Conservation (phyloP, 1,140 invertebrate genomes). For the Saccostrea cuccullata region DNA sequence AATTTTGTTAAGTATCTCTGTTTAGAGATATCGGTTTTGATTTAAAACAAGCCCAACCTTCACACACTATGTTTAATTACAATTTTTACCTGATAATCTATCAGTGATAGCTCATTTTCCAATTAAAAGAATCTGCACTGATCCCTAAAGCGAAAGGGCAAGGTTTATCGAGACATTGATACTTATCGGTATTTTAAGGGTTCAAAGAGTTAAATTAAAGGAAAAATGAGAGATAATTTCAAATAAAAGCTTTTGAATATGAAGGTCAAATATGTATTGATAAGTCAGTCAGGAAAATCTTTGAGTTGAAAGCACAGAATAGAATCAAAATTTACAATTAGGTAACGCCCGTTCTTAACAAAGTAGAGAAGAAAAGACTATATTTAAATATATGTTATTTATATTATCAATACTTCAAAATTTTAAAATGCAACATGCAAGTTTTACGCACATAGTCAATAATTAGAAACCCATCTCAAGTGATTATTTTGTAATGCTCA, state of each 20-base stretch:
- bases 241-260: background rate
- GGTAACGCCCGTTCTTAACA: background rate
- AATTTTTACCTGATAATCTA: background rate
- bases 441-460: too few relatives aligned
- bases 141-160: background rate
- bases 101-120: background rate
- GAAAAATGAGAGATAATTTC: constrained; percentile 9
- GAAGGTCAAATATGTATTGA: background rate
- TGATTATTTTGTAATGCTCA: too few relatives aligned
- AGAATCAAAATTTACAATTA: background rate
- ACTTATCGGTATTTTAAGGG: background rate
- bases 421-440: too few relatives aligned
- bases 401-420: too few relatives aligned
- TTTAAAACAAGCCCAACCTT: background rate
- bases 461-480: too few relatives aligned
- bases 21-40: constrained; percentile 16
- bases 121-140: background rate
- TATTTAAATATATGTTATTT: too few relatives aligned
- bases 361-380: background rate
- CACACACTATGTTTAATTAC: background rate
- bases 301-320: background rate
- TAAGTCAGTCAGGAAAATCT: background rate
- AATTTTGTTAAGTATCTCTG: constrained; percentile 7
- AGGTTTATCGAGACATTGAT: constrained; percentile 17
- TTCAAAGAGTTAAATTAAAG: constrained; percentile 34